These are phyloP conservation scores for Parus major DNA, from an alignment of 2,113 vertebrate genomes.

Conservation along the genomic window DNA sequence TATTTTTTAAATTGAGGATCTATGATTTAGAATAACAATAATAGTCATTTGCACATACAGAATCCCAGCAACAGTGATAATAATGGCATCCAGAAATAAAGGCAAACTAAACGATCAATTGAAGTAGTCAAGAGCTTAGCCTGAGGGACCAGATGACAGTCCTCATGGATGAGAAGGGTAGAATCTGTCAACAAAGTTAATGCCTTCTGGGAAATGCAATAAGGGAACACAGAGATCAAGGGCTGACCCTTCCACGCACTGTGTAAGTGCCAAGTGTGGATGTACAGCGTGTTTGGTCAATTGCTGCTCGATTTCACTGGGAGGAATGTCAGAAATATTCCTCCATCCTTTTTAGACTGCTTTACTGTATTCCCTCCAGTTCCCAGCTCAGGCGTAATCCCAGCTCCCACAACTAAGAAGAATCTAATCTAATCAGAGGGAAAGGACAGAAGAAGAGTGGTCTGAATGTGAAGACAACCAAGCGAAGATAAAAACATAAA, in stretches of 20 bases:
- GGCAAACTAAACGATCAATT: constrained; percentile 28
- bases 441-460: background rate
- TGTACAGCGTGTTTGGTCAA: constrained; percentile 45
- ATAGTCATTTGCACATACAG: background rate
- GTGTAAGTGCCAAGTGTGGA: background rate
- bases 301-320: constrained; percentile 45
- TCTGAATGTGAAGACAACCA: background rate
- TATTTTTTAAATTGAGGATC: background rate
- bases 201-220: constrained; percentile 10
- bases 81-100: constrained; percentile 29
- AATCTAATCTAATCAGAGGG: constrained; percentile 17
- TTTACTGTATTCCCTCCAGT: constrained; percentile 41
- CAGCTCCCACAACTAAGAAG: background rate
- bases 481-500: constrained; percentile 1
- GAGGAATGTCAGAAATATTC: constrained; percentile 40
- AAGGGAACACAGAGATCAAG: constrained; percentile 8
- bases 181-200: constrained; percentile 39
- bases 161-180: background rate
- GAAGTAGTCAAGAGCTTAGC: background rate
- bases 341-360: background rate
- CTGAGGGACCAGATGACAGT: constrained; percentile 31
- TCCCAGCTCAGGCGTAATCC: background rate
- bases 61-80: background rate
- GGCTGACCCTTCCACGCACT: constrained; percentile 21
- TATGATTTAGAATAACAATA: background rate